phyloP scores from a whole-genome alignment of 2,888 invertebrate species.

The Aleiodes alternator region DNA sequence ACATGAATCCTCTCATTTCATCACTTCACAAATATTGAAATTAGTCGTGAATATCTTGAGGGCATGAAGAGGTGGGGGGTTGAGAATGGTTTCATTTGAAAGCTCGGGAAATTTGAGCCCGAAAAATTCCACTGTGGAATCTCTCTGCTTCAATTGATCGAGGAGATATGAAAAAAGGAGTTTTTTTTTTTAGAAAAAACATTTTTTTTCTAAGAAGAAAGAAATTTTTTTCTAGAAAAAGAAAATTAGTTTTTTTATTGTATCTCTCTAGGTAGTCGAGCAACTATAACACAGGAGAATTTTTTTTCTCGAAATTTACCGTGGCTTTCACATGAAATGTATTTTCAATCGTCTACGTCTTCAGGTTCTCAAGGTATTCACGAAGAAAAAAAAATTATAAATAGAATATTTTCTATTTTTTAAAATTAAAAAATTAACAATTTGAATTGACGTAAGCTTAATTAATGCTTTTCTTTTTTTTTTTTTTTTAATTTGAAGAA shows the following conservation, averaged over 20 bases:
- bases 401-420: neutral
- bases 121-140: no score
- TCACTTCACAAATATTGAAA: neutral
- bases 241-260: no score
- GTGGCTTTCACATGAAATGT: neutral
- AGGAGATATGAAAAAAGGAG: no score
- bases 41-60: neutral
- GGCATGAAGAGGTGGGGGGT: neutral
- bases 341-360: neutral
- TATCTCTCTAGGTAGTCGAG: no score
- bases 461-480: slow-evolving; percentile 13
- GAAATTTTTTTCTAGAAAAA: no score
- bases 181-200: no score
- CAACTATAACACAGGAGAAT: no score
- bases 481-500: neutral
- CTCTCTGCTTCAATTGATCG: no score
- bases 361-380: slow-evolving; percentile 4
- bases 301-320: neutral
- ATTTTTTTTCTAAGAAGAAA: no score
- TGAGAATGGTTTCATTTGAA: no score
- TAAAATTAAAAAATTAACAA: slow-evolving; percentile 1
- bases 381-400: neutral
- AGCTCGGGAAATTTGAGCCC: no score
- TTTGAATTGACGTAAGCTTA: slow-evolving; percentile 14
- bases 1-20: neutral